These are phyloP conservation scores for Drosophila mayri DNA, from an alignment of 1,140 invertebrate species.

Conservation along the genomic window DNA sequence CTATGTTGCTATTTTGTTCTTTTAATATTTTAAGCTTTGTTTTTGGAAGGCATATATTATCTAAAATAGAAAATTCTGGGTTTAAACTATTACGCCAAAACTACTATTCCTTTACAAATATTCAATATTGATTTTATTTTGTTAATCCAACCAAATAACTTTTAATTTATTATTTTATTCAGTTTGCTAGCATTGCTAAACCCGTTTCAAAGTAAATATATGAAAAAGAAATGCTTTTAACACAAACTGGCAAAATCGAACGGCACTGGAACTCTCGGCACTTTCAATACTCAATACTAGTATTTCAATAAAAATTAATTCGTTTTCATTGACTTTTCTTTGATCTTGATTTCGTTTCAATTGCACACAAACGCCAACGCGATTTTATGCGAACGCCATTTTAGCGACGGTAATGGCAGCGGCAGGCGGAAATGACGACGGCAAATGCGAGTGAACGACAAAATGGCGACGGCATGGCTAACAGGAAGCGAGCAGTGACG, in stretches of 20 bases:
- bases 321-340: conserved; percentile 2
- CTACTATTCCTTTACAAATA: background rate
- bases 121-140: background rate
- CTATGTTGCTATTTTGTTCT: background rate
- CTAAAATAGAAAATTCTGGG: background rate
- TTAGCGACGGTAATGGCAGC: conserved; percentile 31
- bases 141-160: background rate
- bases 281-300: conserved; percentile 8
- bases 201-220: background rate
- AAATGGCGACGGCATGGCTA: conserved; percentile 55
- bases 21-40: background rate
- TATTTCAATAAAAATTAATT: conserved; percentile 19
- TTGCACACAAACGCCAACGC: conserved; percentile 2
- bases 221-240: background rate
- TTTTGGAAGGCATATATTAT: background rate
- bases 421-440: conserved; percentile 28
- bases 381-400: conserved; percentile 42
- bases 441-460: conserved; percentile 39
- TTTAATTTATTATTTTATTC: background rate
- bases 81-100: no score
- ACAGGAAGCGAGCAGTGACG: conserved; percentile 21
- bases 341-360: conserved; percentile 1
- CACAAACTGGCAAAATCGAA: background rate
- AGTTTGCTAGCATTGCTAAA: background rate
- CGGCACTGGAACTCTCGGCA: conserved; percentile 5